Conservation (phyloP, 2,797 vertebrate genomes). For the Gymnoscopelus microlampas region DNA sequence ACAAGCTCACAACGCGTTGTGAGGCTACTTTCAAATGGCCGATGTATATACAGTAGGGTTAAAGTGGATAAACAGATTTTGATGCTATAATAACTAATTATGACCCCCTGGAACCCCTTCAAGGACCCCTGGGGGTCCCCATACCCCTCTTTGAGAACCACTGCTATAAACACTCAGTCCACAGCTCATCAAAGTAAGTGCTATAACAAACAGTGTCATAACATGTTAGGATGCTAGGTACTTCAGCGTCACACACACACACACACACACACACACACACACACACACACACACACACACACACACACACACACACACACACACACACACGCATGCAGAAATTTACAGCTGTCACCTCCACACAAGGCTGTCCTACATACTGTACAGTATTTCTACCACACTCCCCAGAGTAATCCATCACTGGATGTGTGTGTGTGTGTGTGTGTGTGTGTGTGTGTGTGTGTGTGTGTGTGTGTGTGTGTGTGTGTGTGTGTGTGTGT, state of each 20-base stretch:
- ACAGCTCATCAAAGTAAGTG: background rate
- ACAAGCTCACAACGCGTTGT: too few species aligned
- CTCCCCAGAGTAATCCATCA: conserved; percentile 69
- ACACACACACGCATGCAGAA: conserved; percentile 35
- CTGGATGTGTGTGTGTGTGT: conserved; percentile 21
- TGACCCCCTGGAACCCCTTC: too few species aligned
- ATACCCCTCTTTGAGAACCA: too few species aligned
- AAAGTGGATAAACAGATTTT: too few species aligned
- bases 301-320: conserved; percentile 16
- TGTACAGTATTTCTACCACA: conserved; percentile 66
- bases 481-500: conserved; percentile 38
- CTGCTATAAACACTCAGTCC: background rate
- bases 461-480: conserved; percentile 38
- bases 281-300: conserved; percentile 27
- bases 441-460: conserved; percentile 23
- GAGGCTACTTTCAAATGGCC: too few species aligned
- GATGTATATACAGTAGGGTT: too few species aligned
- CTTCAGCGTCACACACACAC: conserved; percentile 22
- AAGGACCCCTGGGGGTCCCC: too few species aligned
- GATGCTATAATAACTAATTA: too few species aligned
- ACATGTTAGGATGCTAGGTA: conserved; percentile 33
- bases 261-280: conserved; percentile 4
- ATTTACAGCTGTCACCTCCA: conserved; percentile 65
- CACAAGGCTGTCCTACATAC: conserved; percentile 48
- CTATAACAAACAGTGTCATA: conserved; percentile 9